Evolutionary conservation across 2,113 vertebrate genomes (phyloP), one percentile per base, ranked within the genome.

Genomic region (Butastur rufipennis): DNA sequence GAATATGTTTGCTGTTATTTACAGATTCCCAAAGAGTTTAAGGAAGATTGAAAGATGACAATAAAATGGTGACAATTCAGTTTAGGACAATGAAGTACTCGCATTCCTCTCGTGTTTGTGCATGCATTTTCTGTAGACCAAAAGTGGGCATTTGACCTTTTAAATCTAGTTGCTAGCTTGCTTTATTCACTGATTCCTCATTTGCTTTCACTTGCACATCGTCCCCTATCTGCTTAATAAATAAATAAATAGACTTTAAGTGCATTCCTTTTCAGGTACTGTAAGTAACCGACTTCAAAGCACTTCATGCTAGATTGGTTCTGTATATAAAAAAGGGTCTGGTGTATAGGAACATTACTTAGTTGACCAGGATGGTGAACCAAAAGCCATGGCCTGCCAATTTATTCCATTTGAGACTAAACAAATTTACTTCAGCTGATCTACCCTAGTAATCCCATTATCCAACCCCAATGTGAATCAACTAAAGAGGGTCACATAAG

Each of bases 41-140:
- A 58, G 65, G 63, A 73, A 93, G 88, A 96, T 95, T 93, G 91
- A 97, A 91, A 93, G 79, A 70, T 88, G 81, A n/a, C 86, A 63
- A 29, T 83, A 75, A 93, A 95, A 88, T 79, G 19, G 72, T 91
- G 65, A 77, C 83, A 75, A 62, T 93, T 95, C 58, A 8, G 26
- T 92, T 85, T 45, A 71, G 40, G 43, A 79, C 59, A 65, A 4
- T n/a, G 43, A 82, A 62, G 32, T 61, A 10, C n/a, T 90, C 15
- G 0, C 16, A 40, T 91, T 89, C 50, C 23, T 74, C 13, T 20
- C 10, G 3, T 47, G 31, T 58, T 75, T 88, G 22, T 74, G 43
- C 5, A 31, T 21, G 21, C 22, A 31, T n/a, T 83, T 93, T 62
- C 48, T 67, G 15, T 10, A 40, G 52, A 43, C 18, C 73, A 63